Conservation (phyloP, 2,888 invertebrate genomes). For the Diadegma fenestrale region DNA sequence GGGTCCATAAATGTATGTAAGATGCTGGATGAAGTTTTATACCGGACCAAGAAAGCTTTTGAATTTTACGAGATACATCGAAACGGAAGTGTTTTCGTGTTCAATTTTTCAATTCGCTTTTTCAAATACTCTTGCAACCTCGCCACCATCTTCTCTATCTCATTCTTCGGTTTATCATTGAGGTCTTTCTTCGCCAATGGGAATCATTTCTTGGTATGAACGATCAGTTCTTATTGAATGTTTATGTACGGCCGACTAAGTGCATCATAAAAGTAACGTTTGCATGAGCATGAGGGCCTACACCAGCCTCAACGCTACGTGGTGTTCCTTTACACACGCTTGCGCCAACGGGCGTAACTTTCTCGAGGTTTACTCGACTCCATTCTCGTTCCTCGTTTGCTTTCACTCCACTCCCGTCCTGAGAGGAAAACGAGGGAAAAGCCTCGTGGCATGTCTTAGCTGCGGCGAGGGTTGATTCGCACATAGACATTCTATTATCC, state of each 20-base stretch:
- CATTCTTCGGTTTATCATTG: constrained; percentile 13
- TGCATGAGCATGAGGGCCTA: constrained; percentile 66
- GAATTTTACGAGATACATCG: constrained; percentile 59
- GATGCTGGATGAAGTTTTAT: constrained; percentile 25
- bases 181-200: not conserved
- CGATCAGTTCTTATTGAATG: constrained; percentile 71
- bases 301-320: constrained; percentile 54
- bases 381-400: constrained; percentile 30
- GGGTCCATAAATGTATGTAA: not conserved
- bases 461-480: constrained; percentile 51
- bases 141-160: not conserved
- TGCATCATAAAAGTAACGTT: constrained; percentile 75
- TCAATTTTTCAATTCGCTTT: constrained; percentile 33
- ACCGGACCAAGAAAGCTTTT: constrained; percentile 40
- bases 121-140: constrained; percentile 8
- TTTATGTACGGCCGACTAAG: constrained; percentile 71
- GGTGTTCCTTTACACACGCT: constrained; percentile 15
- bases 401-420: constrained; percentile 16
- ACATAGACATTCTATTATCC: constrained; percentile 48
- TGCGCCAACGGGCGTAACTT: constrained; percentile 68
- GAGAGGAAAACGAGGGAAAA: constrained; percentile 65
- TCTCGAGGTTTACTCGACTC: constrained; percentile 38
- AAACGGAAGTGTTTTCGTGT: constrained; percentile 60
- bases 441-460: constrained; percentile 22
- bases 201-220: constrained; percentile 43